These are phyloP conservation scores for Tridacna crocea DNA, from an alignment of 2,888 invertebrate genomes.

Conservation along the genomic window DNA sequence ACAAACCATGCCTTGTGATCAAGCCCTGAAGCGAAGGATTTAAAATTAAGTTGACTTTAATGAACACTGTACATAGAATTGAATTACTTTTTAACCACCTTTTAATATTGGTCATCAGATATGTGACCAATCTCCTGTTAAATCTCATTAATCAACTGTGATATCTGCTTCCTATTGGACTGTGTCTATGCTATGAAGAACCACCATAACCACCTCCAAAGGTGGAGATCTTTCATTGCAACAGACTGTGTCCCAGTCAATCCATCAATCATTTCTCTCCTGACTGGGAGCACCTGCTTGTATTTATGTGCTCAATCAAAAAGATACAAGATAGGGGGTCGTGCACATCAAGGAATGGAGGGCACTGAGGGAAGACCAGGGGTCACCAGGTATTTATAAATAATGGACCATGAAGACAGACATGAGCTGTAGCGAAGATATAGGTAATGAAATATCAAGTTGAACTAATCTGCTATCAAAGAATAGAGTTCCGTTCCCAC, in stretches of 20 bases:
- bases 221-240: conserved; percentile 16
- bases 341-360: conserved; percentile 20
- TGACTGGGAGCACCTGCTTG: conserved; percentile 20
- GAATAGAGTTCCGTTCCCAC: neutral
- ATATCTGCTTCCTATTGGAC: neutral
- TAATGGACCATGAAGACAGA: conserved; percentile 22
- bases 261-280: conserved; percentile 16
- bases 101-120: conserved; percentile 11
- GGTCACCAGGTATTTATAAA: conserved; percentile 28
- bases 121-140: conserved; percentile 17
- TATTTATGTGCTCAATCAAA: conserved; percentile 30
- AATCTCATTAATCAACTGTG: conserved; percentile 17
- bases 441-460: conserved; percentile 16
- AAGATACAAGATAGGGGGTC: conserved; percentile 30
- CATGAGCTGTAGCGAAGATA: neutral
- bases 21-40: neutral
- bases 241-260: conserved; percentile 24
- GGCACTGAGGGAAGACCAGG: conserved; percentile 7
- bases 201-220: conserved; percentile 9
- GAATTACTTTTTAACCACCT: conserved; percentile 2
- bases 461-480: conserved; percentile 1
- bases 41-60: neutral
- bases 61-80: neutral
- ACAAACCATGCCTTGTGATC: no score
- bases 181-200: neutral